Base-by-base conservation (phyloP, 2,888 invertebrate genomes). In the Ferrisia virgata region DNA sequence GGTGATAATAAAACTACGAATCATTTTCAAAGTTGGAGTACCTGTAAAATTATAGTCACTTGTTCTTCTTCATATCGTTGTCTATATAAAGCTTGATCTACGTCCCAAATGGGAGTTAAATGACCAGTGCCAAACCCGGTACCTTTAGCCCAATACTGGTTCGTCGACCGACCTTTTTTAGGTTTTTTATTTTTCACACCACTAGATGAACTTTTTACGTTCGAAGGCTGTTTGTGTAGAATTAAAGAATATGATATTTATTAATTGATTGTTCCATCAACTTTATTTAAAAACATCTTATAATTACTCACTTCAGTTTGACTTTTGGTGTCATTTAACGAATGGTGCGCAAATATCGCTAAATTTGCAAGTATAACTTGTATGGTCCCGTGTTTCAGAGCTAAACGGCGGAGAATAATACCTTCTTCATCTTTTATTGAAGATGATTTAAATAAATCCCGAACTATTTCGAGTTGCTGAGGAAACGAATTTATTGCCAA, bases 121-220 rank as follows among this genome's bases (percentile, higher is more conserved):
- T 96, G 96, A 28, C 98, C 98, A 0, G 97, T 97, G 79, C 98
- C 98, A 89, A 97, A 98, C 0, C 98, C 98, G 1, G 98, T 98
- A 69, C 97, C 97, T 89, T 98, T 97, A 0, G 97, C 97, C 97
- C 97, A 97, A 89, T 97, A 96, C 86, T 94, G 90, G 87, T 95
- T n/a, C n/a, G n/a, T n/a, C n/a, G n/a, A n/a, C n/a, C n/a, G n/a
- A n/a, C n/a, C n/a, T n/a, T n/a, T n/a, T n/a, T n/a, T n/a, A n/a
- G n/a, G n/a, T n/a, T n/a, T n/a, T n/a, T n/a, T n/a, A 40, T 13
- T 2, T n/a, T n/a, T n/a, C n/a, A n/a, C n/a, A n/a, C n/a, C n/a
- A n/a, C n/a, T n/a, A n/a, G n/a, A n/a, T n/a, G n/a, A n/a, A n/a
- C n/a, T n/a, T n/a, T n/a, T n/a, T n/a, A n/a, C n/a, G n/a, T n/a